Base-by-base conservation (phyloP, 2,888 invertebrate genomes). In the Phytoseiulus persimilis region DNA sequence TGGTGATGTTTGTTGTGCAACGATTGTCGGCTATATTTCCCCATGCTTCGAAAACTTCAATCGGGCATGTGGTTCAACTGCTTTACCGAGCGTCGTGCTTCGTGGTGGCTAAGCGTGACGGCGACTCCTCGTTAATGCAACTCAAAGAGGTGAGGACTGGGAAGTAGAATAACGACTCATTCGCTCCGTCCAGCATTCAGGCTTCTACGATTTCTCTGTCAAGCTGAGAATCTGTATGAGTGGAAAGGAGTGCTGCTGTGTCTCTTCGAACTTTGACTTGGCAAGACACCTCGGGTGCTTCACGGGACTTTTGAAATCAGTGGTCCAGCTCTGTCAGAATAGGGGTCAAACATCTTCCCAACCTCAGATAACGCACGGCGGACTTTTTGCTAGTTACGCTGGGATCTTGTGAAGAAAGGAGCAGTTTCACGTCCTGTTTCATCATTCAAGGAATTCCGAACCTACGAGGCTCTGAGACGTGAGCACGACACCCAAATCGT, bases 401-500 rank as follows among this genome's bases (percentile, higher is more conserved):
- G 46, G 46, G 46, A 46, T 14, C 46, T n/a, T n/a, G n/a, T n/a
- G n/a, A n/a, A n/a, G n/a, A n/a, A n/a, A n/a, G n/a, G n/a, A n/a
- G n/a, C n/a, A n/a, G n/a, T n/a, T n/a, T n/a, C n/a, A n/a, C n/a
- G n/a, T n/a, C n/a, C n/a, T n/a, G 5, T 33, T 32, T 83, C 83
- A 9, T 18, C 33, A 32, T 87, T 87, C 45, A n/a, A 87, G 91
- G 98, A 99, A 92, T 99, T 98, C 92, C 95, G 98, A 31, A 96
- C 96, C 0, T 99, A 99, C 93, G 98, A 99, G 92, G 95, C 96
- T 0, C 93, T 99, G 90, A 94, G 99, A 11, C 94, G 98, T 0
- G 99, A 99, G 92, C 99, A 99, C 92, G 99, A 99, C 93, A 96
- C 98, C 18, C 99, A 99, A 93, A 98, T 99, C 91, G 98, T 99